Base-by-base conservation (phyloP, 1,140 invertebrate species). In the Drosophila fuyamai region DNA sequence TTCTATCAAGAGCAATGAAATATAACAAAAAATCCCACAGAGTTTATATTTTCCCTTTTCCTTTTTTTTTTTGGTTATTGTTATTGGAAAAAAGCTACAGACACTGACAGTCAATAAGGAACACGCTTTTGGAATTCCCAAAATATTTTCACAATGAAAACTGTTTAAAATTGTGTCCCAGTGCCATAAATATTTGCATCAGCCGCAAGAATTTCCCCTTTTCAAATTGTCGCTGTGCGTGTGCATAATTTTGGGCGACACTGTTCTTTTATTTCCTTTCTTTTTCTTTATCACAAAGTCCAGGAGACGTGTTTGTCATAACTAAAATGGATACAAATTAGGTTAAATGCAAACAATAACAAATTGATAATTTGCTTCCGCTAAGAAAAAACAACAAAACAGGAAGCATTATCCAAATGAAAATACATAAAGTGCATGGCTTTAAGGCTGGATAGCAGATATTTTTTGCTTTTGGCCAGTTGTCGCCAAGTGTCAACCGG, bases 1-100 rank as follows among this genome's bases (percentile, higher is more conserved):
- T 88, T 86, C 79, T 79, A 88, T 86, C 79, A 83, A 83, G 32
- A 73, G 50, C 71, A 40, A 82, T 88, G 66, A 81, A 75, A 79
- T 74, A 80, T 60, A 70, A 59, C 55, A 46, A 29, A 29, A 50
- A 53, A 61, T 63, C 53, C 50, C 61, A 41, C 6, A 53, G 57
- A 78, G 63, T 66, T 84, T 68, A 53, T 86, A 67, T 86, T 81
- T 74, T 72, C 29, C 43, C 35, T 47, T 53, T 48, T 61, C 13
- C 23, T 18, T 40, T 35, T 47, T 14, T 32, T 16, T 14, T 44
- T 53, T 27, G 14, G 58, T 73, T 85, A 71, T 78, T 85, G 81
- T 86, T 85, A 75, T 85, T 85, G 73, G 74, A 18, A 54, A 59
- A 75, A 43, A 55, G 58, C 61, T 40, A 63, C 48, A 44, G 16